Evolutionary conservation across 2,113 vertebrate genomes (phyloP), one percentile per base, ranked within the genome.

Genomic region (Lophius piscatorius): DNA sequence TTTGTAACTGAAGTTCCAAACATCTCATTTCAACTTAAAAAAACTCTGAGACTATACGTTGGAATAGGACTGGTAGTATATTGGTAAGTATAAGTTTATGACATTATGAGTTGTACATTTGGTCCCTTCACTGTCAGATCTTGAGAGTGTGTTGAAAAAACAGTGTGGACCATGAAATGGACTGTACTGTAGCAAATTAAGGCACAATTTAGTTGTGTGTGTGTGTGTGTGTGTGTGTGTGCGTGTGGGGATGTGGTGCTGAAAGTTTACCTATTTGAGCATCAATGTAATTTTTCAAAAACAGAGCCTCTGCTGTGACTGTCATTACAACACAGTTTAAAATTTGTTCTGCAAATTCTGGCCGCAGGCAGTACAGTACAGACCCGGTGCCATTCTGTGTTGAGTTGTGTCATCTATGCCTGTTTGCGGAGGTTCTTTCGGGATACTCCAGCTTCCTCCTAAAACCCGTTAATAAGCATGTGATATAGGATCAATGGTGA

Each of bases 141-240:
- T 31, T 31, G 29, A 1, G 29, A 31, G 29, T 4, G 1, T 31
- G 29, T 31, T 31, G 9, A 9, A 31, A 3, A 31, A 10, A 8
- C 29, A 7, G 3, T 10, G 5, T 31, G 29, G 6, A 10, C 22
- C 2, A 17, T 60, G 52, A 49, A 44, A 70, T 35, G 63, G 46
- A 11, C 48, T 47, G 57, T 40, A 22, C 17, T 46, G 59, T 51
- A 63, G 74, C 66, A 70, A 42, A 20, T 63, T 70, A 47, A 74
- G 14, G 59, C 65, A 63, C 74, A 58, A 28, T n/a, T n/a, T n/a
- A n/a, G n/a, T n/a, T n/a, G 51, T 55, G 36, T 58, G 14, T 2
- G 28, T 26, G 26, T 35, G 45, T 60, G 36, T 51, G 33, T 46
- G 36, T 31, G 50, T 48, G 35, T 42, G 58, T 22, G 29, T 67